These are phyloP conservation scores for Drosophila maculinotata DNA, from an alignment of 2,888 invertebrate genomes.

Conservation along the genomic window DNA sequence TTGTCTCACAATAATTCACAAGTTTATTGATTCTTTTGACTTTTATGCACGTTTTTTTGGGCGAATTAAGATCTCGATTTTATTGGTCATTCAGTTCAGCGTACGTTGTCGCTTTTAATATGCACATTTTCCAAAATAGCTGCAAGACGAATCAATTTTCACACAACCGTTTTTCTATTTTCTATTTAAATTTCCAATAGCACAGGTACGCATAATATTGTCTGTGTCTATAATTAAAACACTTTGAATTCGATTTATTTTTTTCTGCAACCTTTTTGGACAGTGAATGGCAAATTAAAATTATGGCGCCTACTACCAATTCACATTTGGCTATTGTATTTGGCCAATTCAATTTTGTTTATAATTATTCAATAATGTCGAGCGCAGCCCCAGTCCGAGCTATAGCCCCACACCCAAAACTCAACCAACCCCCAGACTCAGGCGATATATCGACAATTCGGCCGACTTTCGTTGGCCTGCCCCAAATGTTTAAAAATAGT, in stretches of 20 bases:
- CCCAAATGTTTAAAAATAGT: constrained; percentile 78
- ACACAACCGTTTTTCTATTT: constrained; percentile 6
- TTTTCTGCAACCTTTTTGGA: background rate
- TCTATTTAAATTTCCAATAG: constrained; percentile 1
- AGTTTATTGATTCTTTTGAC: constrained; percentile 25
- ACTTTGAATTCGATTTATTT: background rate
- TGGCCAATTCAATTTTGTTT: constrained; percentile 60
- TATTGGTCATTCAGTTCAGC: constrained; percentile 53
- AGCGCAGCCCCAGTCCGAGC: constrained; percentile 21
- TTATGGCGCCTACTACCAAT: constrained; percentile 52
- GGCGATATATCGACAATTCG: constrained; percentile 66
- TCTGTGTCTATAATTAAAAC: constrained; percentile 32
- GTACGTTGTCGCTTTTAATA: constrained; percentile 54
- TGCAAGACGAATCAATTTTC: constrained; percentile 28
- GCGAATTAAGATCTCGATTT: constrained; percentile 22
- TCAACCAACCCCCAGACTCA: constrained; percentile 14
- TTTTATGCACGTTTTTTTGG: constrained; percentile 20
- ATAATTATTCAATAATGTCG: constrained; percentile 68
- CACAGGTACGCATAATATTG: constrained; percentile 21
- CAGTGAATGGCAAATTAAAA: constrained; percentile 37
- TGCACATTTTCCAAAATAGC: constrained; percentile 65
- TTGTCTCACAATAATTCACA: constrained; percentile 39
- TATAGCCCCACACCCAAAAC: background rate
- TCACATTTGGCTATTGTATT: constrained; percentile 48
- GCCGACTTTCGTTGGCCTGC: constrained; percentile 59